These are phyloP conservation scores for Cotesia vestalis DNA, from an alignment of 1,140 invertebrate species.

Conservation along the genomic window DNA sequence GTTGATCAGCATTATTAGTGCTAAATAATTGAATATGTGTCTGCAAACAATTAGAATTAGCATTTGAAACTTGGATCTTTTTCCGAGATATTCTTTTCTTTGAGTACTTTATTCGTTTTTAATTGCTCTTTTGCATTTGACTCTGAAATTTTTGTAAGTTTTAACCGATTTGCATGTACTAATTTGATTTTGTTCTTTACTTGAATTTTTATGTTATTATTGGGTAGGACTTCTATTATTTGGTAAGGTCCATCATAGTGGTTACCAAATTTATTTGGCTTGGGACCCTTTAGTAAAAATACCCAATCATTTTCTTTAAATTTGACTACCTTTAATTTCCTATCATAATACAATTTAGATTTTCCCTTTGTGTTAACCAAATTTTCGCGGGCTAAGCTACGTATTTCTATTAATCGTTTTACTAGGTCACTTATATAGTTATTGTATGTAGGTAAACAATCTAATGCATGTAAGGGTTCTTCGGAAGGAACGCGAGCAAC, in stretches of 20 bases:
- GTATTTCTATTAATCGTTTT: slow-evolving; percentile 11
- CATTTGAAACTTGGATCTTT: too few relatives aligned
- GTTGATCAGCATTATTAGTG: too few relatives aligned
- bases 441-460: slow-evolving; percentile 2
- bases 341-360: slow-evolving; percentile 29
- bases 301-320: slow-evolving; percentile 19
- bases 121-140: too few relatives aligned
- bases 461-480: neutral
- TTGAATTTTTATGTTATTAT: neutral
- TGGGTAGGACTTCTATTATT: neutral
- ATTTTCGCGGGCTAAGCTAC: neutral
- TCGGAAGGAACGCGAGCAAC: slow-evolving; percentile 20
- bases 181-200: too few relatives aligned
- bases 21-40: too few relatives aligned
- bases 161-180: too few relatives aligned
- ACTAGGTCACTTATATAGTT: slow-evolving; percentile 14
- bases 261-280: slow-evolving; percentile 11
- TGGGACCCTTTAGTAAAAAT: slow-evolving; percentile 19
- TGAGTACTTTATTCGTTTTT: too few relatives aligned
- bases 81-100: too few relatives aligned
- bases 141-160: too few relatives aligned
- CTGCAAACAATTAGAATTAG: too few relatives aligned
- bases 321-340: slow-evolving; percentile 11
- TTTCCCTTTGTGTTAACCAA: slow-evolving; percentile 13
- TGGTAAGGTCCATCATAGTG: slow-evolving; percentile 21